Base-by-base conservation (phyloP, 2,888 invertebrate genomes). In the Dascillus cervinus region DNA sequence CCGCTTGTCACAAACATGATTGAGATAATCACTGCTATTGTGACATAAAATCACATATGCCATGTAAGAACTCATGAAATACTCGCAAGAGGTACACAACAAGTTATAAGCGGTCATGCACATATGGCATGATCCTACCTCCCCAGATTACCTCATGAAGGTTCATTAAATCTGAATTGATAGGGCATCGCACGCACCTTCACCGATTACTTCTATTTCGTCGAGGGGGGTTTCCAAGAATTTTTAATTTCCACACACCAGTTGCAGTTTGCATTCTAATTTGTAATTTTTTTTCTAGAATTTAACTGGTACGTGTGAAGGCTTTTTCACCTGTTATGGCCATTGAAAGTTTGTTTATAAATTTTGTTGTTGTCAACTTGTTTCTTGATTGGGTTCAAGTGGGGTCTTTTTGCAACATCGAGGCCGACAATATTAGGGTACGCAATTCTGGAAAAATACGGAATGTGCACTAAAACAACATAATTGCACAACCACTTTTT, bases 1-100 rank as follows among this genome's bases (percentile, higher is more conserved):
- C 45, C 50, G 52, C 52, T 52, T 43, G 37, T 39, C 38, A 46
- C 35, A 41, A 48, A 50, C 48, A 26, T 29, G 26, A 26, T 27
- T 28, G 32, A 37, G 32, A 31, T 34, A 37, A 34, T 50, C 45
- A 39, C 42, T 37, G 43, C 47, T 56, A 50, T 55, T 56, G 53
- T 56, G 55, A 56, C 56, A 56, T 56, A 56, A 57, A 52, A 48
- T 43, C 49, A 49, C 47, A 47, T 47, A 50, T 46, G 47, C 46
- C 30, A 25, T 29, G 29, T 28, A 32, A 31, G 37, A n/a, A 26
- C 17, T 25, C 35, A 36, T 35, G 38, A 26, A 32, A 26, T 33
- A 33, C 31, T 30, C 28, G 39, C 36, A 42, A 39, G 39, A 42
- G 39, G 42, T 39, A 36, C 29, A 37, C 34, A 39, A 27, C 32